Evolutionary conservation across 1,140 invertebrate species (phyloP).

Genomic region (Ptiloglossa arizonensis): DNA sequence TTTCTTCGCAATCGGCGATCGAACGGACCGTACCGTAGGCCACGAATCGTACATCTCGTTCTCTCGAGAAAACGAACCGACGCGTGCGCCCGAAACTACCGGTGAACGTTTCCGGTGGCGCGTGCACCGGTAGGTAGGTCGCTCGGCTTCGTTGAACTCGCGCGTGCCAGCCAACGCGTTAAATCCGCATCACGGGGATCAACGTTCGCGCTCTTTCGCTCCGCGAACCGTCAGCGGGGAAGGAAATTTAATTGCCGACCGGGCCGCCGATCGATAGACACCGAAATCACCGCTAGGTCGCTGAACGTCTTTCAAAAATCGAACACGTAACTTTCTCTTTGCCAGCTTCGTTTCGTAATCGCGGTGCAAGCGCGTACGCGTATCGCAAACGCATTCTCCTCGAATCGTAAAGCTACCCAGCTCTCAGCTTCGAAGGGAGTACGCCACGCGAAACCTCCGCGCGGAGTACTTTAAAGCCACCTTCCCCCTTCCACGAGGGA

Average conservation of each 20-base stretch:
- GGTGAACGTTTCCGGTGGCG: neutral
- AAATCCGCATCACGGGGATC: constrained; percentile 25
- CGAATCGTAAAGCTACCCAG: too few species aligned
- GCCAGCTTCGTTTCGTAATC: too few species aligned
- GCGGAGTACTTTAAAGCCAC: neutral
- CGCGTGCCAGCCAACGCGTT: neutral
- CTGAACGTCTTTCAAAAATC: constrained; percentile 37
- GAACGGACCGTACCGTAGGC: too few species aligned
- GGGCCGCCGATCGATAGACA: constrained; percentile 38
- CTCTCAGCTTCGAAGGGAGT: too few species aligned
- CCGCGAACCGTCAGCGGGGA: constrained; percentile 10
- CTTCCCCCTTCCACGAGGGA: neutral
- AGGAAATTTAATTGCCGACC: constrained; percentile 32
- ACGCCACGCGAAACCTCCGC: neutral
- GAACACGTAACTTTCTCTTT: too few species aligned
- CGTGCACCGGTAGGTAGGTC: too few species aligned
- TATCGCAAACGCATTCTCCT: too few species aligned
- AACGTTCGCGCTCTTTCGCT: constrained; percentile 21
- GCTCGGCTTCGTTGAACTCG: constrained; percentile 3
- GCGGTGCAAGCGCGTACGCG: too few species aligned
- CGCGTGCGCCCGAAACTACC: neutral
- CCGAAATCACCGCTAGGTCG: constrained; percentile 40
- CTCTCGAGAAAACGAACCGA: neutral
- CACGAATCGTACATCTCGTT: neutral
- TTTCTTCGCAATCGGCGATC: too few species aligned